phyloP scores from a whole-genome alignment of 2,888 invertebrate species.

The Agriopis aurantiaria region DNA sequence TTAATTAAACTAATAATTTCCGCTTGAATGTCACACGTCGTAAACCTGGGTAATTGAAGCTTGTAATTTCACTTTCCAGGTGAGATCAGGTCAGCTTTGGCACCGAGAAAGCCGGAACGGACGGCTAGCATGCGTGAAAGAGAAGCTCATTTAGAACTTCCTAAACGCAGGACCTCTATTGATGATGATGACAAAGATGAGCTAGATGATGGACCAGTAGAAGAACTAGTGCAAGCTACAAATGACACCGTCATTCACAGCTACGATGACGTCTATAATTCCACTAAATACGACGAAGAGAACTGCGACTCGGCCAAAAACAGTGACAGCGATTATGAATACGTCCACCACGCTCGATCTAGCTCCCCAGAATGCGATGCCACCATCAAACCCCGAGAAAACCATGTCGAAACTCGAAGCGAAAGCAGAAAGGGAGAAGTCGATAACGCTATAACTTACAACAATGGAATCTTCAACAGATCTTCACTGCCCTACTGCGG shows the following conservation, averaged over 20 bases:
- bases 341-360: conserved; percentile 88
- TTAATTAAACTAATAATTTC: conserved; percentile 33
- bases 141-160: conserved; percentile 88
- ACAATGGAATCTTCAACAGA: conserved; percentile 86
- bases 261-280: conserved; percentile 83
- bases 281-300: conserved; percentile 79
- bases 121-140: conserved; percentile 95
- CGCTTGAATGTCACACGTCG: conserved; percentile 21
- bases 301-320: conserved; percentile 80
- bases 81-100: conserved; percentile 93
- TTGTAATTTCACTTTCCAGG: conserved; percentile 78
- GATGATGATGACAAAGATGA: conserved; percentile 84
- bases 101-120: conserved; percentile 94
- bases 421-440: conserved; percentile 67
- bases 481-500: conserved; percentile 93
- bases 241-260: conserved; percentile 80
- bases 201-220: conserved; percentile 70
- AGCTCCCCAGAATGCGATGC: conserved; percentile 90
- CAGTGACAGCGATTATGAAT: conserved; percentile 88
- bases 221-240: conserved; percentile 79
- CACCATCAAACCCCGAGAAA: conserved; percentile 79
- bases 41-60: conserved; percentile 19
- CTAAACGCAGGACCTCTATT: conserved; percentile 80
- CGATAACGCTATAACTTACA: conserved; percentile 83
- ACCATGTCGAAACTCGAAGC: conserved; percentile 58